Evolutionary conservation across 2,797 vertebrate genomes (phyloP).

Genomic region (Steatocranus sp.): DNA sequence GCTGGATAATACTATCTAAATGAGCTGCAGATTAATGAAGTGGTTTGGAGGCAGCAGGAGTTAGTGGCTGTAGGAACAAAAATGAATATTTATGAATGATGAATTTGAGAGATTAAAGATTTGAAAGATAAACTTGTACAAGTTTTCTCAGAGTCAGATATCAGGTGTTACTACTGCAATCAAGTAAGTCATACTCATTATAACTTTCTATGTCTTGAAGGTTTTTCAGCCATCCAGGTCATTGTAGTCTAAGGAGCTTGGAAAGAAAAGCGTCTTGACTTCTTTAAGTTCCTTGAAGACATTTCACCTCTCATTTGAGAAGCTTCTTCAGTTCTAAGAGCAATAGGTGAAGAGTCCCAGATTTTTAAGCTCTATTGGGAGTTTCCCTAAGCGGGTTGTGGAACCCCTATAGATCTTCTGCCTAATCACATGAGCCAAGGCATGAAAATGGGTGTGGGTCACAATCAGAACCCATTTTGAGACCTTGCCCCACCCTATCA

Average conservation of each 20-base stretch:
- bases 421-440: neutral
- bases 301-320: neutral
- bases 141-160: neutral
- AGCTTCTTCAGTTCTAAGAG: neutral
- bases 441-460: neutral
- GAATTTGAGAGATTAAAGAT: neutral
- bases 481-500: neutral
- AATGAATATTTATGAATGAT: neutral
- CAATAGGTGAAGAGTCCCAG: neutral
- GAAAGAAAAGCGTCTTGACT: neutral
- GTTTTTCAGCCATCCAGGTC: neutral
- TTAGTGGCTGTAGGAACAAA: neutral
- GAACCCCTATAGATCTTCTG: neutral
- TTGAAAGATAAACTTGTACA: neutral
- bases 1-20: neutral
- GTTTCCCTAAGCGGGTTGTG: neutral
- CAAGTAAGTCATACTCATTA: neutral
- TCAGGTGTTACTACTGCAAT: neutral
- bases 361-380: neutral
- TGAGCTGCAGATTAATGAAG: neutral
- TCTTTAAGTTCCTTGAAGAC: neutral
- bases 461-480: neutral
- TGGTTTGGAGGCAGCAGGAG: neutral
- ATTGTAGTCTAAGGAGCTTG: neutral
- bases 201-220: neutral